Percentiles rank a stretch among this genome's conserved stretches.
Conservation (phyloP, 1,140 invertebrate genomes). For the Sinella curviseta region DNA sequence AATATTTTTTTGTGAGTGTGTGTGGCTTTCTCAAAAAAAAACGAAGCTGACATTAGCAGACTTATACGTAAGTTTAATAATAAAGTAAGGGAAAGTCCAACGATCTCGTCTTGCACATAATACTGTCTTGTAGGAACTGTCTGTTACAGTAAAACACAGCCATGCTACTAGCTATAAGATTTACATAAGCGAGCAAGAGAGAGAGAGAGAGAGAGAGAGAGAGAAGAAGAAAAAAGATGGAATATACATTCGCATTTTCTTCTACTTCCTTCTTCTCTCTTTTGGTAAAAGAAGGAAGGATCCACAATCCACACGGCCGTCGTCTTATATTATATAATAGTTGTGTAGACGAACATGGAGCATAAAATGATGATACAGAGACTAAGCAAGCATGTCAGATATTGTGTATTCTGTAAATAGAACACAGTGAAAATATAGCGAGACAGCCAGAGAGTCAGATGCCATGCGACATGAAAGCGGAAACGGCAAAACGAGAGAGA, state of each 20-base stretch:
- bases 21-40: neutral
- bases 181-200: too few relatives aligned
- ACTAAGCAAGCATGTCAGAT: neutral
- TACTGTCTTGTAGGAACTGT: neutral
- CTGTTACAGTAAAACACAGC: neutral
- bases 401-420: neutral
- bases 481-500: conserved; percentile 1
- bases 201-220: too few relatives aligned
- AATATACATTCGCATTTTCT: neutral
- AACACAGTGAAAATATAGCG: neutral
- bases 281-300: too few relatives aligned
- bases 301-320: too few relatives aligned
- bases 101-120: neutral
- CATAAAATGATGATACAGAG: neutral
- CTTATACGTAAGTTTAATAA: neutral
- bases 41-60: neutral
- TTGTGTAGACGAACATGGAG: too few relatives aligned
- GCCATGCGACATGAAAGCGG: conserved; percentile 8
- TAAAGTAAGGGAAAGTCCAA: neutral
- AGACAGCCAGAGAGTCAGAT: neutral
- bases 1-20: neutral
- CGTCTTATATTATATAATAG: too few relatives aligned
- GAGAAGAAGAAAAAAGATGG: neutral
- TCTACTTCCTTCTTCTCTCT: neutral
- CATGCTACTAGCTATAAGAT: too few relatives aligned